Base-by-base conservation (phyloP, 2,797 vertebrate genomes). In the Gallinago stenura region DNA sequence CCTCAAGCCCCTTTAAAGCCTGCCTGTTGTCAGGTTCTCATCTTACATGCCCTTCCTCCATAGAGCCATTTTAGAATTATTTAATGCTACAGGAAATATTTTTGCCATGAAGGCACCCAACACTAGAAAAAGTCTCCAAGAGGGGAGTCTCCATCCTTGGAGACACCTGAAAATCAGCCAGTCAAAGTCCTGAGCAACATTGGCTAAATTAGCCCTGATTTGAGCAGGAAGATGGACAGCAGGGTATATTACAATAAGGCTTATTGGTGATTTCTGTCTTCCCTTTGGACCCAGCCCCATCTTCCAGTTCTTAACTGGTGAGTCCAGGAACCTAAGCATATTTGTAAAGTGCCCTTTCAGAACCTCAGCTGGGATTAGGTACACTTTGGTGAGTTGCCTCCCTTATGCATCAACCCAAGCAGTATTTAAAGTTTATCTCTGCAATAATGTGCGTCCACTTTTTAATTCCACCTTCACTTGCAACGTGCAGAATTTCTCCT, bases 401-500 rank as follows among this genome's bases (percentile, higher is more conserved):
- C 53, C 60, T 91, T 82, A 70, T 76, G n/a, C 60, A 78, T 43
- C 37, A 81, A 33, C 62, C 43, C 39, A 54, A 76, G 62, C 10
- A 65, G 37, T 71, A 80, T 77, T 85, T 87, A 62, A 77, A 84
- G 57, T 70, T 82, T 80, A 24, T 80, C 50, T 73, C 75, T 73
- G 28, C 33, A 13, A 54, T 30, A 57, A 79, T 90, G 48, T 4
- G 26, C 85, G 56, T 30, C 30, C 56, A 51, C 0, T 2, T 50
- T 85, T 94, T 90, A 69, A 85, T 93, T 94, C 64, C 82, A 90
- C 45, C 73, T 93, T 30, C 60, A 41, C 39, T 54, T 46, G 86
- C 12, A 4, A 57, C 6, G 41, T 85, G 75, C 90, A 75, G 71
- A 58, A 89, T 95, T 94, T 94, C 81, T 61, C 86, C 84, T 89